These are phyloP conservation scores for Autographa pulchrina DNA, from an alignment of 2,888 invertebrate genomes.

Conservation along the genomic window DNA sequence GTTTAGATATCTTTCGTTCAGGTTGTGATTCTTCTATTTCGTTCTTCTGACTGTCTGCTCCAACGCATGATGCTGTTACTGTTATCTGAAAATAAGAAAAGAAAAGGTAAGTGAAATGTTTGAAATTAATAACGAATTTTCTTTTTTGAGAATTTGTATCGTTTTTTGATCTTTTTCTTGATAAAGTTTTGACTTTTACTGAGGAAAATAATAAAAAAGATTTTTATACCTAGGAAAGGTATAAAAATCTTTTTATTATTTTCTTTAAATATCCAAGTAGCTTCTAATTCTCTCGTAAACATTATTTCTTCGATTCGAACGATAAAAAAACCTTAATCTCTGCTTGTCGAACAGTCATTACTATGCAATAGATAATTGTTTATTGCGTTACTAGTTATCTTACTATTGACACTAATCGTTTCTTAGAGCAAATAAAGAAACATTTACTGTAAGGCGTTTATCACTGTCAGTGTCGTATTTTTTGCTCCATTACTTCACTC, in stretches of 20 bases:
- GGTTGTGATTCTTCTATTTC: conserved; percentile 57
- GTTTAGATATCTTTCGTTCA: conserved; percentile 64
- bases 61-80: conserved; percentile 68
- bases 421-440: conserved; percentile 12
- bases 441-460: conserved; percentile 12
- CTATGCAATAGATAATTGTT: background rate
- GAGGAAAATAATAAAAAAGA: too few relatives aligned
- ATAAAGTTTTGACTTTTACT: too few relatives aligned
- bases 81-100: conserved; percentile 74
- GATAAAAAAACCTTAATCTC: too few relatives aligned
- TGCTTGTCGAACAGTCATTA: background rate
- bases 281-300: too few relatives aligned
- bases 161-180: too few relatives aligned
- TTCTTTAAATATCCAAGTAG: background rate
- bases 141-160: too few relatives aligned
- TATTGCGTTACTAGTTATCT: background rate
- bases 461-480: conserved; percentile 31
- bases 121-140: background rate
- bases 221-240: too few relatives aligned
- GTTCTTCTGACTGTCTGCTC: conserved; percentile 56
- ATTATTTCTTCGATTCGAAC: too few relatives aligned
- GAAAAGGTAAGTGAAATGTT: conserved; percentile 12
- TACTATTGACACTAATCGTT: background rate
- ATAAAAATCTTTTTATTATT: background rate
- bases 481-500: conserved; percentile 23